A percentile compares a stretch with the other conserved stretches of the same genome.
These are phyloP conservation scores for Scatophagus argus DNA, from an alignment of 2,113 vertebrate genomes.

Conservation along the genomic window DNA sequence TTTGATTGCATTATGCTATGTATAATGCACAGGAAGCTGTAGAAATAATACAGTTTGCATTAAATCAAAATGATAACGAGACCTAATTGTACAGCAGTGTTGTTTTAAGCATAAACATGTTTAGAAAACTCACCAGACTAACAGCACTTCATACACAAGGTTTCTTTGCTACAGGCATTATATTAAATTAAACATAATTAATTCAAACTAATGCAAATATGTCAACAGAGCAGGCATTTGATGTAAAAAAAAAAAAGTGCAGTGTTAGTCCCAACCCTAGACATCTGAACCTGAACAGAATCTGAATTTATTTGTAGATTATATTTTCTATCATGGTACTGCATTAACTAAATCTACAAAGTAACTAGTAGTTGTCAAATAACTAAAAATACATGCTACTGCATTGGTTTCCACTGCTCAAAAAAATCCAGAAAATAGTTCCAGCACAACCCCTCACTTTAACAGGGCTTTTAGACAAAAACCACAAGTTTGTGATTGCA, in stretches of 20 bases:
- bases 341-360: no score
- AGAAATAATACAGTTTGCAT: constrained; percentile 52
- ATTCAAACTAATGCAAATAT: background rate
- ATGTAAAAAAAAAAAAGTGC: constrained; percentile 6
- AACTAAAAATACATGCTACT: no score
- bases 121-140: constrained; percentile 5
- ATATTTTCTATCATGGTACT: no score
- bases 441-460: background rate
- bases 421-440: background rate
- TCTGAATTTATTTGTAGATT: no score
- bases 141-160: background rate
- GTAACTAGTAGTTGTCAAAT: no score
- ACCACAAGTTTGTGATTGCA: background rate
- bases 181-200: constrained; percentile 4
- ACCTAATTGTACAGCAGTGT: constrained; percentile 43
- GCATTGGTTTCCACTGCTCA: no score
- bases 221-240: background rate
- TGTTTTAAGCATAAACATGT: constrained; percentile 25
- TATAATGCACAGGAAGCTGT: constrained; percentile 52
- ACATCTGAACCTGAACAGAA: constrained; percentile 12
- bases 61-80: constrained; percentile 57
- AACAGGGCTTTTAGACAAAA: background rate
- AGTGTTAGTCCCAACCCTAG: background rate
- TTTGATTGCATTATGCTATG: constrained; percentile 54
- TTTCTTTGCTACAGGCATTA: background rate